phyloP scores from a whole-genome alignment of 2,797 vertebrate genomes.

The Amblyraja radiata region DNA sequence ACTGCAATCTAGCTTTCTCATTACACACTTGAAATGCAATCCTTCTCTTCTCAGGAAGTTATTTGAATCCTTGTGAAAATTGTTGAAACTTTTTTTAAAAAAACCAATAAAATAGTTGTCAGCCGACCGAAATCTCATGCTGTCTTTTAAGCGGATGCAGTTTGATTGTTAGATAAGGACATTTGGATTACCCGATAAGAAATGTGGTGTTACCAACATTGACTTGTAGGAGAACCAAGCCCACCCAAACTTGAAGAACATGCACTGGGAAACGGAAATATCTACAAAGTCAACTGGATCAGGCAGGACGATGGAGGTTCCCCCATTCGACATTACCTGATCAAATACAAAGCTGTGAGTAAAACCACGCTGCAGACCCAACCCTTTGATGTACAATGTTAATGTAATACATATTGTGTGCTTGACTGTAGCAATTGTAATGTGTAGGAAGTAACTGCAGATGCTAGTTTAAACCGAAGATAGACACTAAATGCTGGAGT shows the following conservation, averaged over 20 bases:
- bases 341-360: constrained; percentile 89
- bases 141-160: constrained; percentile 1
- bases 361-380: neutral
- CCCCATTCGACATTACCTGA: constrained; percentile 85
- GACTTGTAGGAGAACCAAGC: constrained; percentile 82
- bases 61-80: neutral
- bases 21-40: constrained; percentile 5
- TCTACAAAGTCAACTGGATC: constrained; percentile 77
- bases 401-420: neutral
- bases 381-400: neutral
- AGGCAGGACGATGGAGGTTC: constrained; percentile 96
- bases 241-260: constrained; percentile 80
- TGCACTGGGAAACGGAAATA: constrained; percentile 81
- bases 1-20: neutral
- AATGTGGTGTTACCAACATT: constrained; percentile 44
- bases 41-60: constrained; percentile 28
- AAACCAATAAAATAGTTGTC: neutral
- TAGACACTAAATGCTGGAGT: too few relatives aligned
- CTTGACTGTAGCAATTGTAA: neutral
- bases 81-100: neutral
- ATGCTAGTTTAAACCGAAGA: too few relatives aligned
- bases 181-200: constrained; percentile 8
- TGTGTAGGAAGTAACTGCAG: too few relatives aligned
- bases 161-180: neutral
- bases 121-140: neutral